Conservation (phyloP, 2,113 vertebrate species). For the Lepisosteus osseus region DNA sequence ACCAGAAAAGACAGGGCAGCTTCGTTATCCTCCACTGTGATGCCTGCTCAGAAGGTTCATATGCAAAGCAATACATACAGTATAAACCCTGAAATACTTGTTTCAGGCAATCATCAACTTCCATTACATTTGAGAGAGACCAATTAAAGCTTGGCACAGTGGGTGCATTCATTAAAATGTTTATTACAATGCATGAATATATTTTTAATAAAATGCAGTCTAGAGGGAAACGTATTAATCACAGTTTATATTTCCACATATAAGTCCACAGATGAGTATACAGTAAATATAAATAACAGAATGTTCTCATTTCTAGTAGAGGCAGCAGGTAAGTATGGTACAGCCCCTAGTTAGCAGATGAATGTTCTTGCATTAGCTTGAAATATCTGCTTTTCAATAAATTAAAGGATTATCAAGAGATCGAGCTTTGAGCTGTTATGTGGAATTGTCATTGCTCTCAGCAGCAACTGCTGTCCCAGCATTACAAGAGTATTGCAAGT, state of each 20-base stretch:
- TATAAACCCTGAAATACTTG: too few relatives aligned
- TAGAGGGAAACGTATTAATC: too few relatives aligned
- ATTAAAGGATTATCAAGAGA: slow-evolving; percentile 46
- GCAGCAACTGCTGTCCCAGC: slow-evolving; percentile 26
- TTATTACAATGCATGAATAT: background rate
- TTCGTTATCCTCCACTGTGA: too few relatives aligned
- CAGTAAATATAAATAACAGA: background rate
- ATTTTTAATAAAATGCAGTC: background rate
- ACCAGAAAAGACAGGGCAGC: too few relatives aligned
- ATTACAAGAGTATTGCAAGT: slow-evolving; percentile 33
- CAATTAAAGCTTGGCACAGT: background rate
- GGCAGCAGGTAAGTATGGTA: slow-evolving; percentile 7
- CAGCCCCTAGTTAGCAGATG: slow-evolving; percentile 34
- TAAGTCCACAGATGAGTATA: too few relatives aligned
- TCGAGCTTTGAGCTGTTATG: slow-evolving; percentile 27
- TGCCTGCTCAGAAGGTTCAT: too few relatives aligned
- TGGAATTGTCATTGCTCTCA: slow-evolving; percentile 34
- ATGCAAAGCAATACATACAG: too few relatives aligned
- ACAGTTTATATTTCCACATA: too few relatives aligned
- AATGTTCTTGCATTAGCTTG: slow-evolving; percentile 29
- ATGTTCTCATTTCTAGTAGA: background rate
- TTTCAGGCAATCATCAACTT: too few relatives aligned
- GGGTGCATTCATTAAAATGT: background rate
- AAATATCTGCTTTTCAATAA: slow-evolving; percentile 37
- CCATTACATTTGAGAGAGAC: background rate